phyloP scores from a whole-genome alignment of 1,140 invertebrate genomes.

The Batillaria attramentaria region DNA sequence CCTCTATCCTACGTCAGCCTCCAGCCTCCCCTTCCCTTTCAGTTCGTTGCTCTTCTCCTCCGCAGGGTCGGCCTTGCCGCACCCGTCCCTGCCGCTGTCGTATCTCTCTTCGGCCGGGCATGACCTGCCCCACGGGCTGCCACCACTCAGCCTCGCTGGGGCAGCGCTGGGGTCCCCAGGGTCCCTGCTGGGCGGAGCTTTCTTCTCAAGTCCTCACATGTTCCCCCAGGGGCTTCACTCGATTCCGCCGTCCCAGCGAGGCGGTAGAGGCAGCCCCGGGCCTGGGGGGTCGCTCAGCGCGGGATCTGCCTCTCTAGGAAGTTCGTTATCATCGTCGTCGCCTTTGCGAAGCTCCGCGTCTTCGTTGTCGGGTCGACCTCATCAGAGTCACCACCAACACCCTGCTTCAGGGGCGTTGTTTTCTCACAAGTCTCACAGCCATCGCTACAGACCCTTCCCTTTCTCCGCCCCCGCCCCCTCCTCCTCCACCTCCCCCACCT shows the following conservation, averaged over 20 bases:
- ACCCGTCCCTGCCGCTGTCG: conserved; percentile 1
- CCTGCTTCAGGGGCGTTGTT: not conserved
- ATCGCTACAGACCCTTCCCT: conserved; percentile 15
- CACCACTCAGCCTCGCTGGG: not conserved
- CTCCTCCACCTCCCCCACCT: not conserved
- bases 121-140: not conserved
- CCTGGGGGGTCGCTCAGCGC: too few species aligned
- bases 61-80: not conserved
- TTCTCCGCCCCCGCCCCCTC: conserved; percentile 3
- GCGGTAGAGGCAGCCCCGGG: too few species aligned
- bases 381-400: not conserved
- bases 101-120: not conserved
- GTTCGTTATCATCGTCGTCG: too few species aligned
- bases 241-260: not conserved
- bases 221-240: not conserved
- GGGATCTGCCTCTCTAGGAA: too few species aligned
- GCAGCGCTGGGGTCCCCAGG: not conserved
- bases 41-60: not conserved
- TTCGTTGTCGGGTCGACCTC: not conserved
- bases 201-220: not conserved
- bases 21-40: conserved; percentile 13
- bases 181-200: not conserved
- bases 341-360: too few species aligned
- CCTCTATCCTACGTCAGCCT: conserved; percentile 14
- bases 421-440: not conserved